Evolutionary conservation across 2,888 invertebrate genomes (phyloP).

Genomic region (Tachina grossa): DNA sequence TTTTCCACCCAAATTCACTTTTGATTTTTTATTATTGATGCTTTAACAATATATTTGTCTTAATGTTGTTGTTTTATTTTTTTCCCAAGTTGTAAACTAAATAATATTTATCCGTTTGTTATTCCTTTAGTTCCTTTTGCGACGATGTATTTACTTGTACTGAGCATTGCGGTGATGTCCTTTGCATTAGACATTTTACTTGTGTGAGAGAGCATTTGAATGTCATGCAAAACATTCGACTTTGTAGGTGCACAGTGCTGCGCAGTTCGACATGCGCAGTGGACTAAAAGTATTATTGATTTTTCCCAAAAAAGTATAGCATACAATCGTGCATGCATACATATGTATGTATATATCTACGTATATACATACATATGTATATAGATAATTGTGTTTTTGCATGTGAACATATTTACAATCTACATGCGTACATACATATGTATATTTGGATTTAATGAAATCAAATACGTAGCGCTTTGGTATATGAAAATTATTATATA

Average conservation of each 20-base stretch:
- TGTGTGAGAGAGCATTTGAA: slow-evolving; percentile 45
- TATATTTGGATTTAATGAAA: neutral
- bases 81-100: slow-evolving; percentile 5
- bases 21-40: neutral
- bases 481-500: neutral
- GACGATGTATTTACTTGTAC: slow-evolving; percentile 67
- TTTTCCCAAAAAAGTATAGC: slow-evolving; percentile 27
- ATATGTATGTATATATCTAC: neutral
- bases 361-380: no score
- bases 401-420: no score
- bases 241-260: slow-evolving; percentile 68
- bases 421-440: no score
- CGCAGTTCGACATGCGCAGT: slow-evolving; percentile 75
- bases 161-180: slow-evolving; percentile 65
- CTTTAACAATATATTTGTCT: slow-evolving; percentile 1
- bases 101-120: slow-evolving; percentile 55
- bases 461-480: no score
- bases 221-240: slow-evolving; percentile 59
- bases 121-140: slow-evolving; percentile 65
- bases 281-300: slow-evolving; percentile 59
- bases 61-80: slow-evolving; percentile 1
- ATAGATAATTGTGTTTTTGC: no score
- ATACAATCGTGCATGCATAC: neutral
- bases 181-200: slow-evolving; percentile 41
- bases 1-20: slow-evolving; percentile 25